Base-by-base conservation (phyloP, 2,797 vertebrate species). In the Sebastes kiyomatsui region DNA sequence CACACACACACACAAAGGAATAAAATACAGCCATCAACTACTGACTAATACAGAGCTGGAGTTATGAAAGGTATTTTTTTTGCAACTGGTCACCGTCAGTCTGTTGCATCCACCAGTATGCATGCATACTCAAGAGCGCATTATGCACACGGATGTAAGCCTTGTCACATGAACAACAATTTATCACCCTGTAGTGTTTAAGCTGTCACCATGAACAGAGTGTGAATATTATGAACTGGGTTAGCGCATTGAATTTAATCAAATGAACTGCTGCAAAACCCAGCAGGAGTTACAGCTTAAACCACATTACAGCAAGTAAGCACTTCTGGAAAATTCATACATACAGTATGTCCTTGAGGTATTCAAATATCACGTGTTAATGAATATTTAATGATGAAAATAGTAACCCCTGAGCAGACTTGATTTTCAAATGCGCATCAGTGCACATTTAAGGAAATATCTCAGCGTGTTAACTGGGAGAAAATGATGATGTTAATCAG, bases 361-460 rank as follows among this genome's bases (percentile, higher is more conserved):
- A 84, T 88, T 87, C 81, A 66, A 84, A 72, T 66, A 86, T 85
- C 77, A 79, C 22, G 16, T 86, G 79, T 73, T 85, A 72, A 82
- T 91, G 77, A 90, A 87, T 92, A 84, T 81, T 84, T 88, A 86
- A 87, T 78, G 82, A 77, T 74, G 73, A 86, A 83, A 87, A 81
- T 75, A 74, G 82, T 78, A 76, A 79, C 61, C 68, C 65, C 74
- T 66, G 64, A 81, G 79, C 70, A 58, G 78, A 73, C 27, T 73
- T 49, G 52, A 74, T 68, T 86, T 81, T 84, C 23, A 49, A 72
- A 73, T 66, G 77, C 60, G 42, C 72, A 71, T 73, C 71, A 25
- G 22, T 75, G 77, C 74, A 68, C 23, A 83, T 80, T 85, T 78
- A 18, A 80, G 56, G 62, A 74, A 72, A 69, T 72, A 81, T 87